Evolutionary conservation across 2,797 vertebrate species (phyloP).

Genomic region (Australoheros facetus): DNA sequence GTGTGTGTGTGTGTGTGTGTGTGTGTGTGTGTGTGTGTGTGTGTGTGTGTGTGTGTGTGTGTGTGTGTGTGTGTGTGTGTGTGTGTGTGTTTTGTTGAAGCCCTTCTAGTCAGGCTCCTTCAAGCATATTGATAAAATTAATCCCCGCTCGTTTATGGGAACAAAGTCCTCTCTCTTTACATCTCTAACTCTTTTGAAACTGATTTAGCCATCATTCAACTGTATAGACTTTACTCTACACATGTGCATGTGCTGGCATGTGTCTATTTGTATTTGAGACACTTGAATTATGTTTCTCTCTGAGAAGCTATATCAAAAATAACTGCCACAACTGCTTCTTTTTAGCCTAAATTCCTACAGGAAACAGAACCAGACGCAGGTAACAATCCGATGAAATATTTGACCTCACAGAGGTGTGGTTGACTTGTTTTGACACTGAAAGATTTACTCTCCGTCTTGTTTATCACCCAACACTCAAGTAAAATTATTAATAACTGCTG

Average conservation of each 20-base stretch:
- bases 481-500: conserved; percentile 28
- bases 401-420: conserved; percentile 23
- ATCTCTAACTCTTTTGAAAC: conserved; percentile 28
- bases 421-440: conserved; percentile 23
- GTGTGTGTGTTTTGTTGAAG: conserved; percentile 31
- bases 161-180: conserved; percentile 48
- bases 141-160: conserved; percentile 51
- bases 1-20: too few relatives aligned
- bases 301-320: conserved; percentile 17
- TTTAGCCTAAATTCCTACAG: conserved; percentile 12
- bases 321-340: neutral
- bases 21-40: too few relatives aligned
- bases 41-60: conserved; percentile 20
- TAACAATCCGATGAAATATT: neutral
- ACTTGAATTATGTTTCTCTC: conserved; percentile 42
- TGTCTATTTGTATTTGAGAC: conserved; percentile 53
- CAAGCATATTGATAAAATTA: conserved; percentile 66
- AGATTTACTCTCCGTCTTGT: conserved; percentile 40
- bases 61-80: conserved; percentile 12
- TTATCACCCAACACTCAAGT: conserved; percentile 17
- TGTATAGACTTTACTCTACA: conserved; percentile 21
- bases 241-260: conserved; percentile 54
- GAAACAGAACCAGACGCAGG: conserved; percentile 30
- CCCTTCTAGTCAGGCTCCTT: conserved; percentile 40
- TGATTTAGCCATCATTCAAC: conserved; percentile 73